Conservation (phyloP, 2,797 vertebrate genomes). For the Oophaga sylvatica region DNA sequence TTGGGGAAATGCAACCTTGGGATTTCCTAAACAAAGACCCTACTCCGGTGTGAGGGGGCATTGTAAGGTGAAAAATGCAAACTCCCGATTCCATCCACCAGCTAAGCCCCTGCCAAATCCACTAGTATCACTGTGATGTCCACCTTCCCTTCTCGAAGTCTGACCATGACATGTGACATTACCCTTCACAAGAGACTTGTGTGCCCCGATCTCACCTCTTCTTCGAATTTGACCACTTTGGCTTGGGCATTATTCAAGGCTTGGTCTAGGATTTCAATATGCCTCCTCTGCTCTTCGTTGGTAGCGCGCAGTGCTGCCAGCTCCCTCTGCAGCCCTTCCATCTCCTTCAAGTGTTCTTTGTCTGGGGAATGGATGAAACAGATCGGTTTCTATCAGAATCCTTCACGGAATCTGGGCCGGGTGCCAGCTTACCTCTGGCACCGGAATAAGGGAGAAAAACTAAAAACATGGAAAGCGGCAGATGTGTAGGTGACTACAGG, state of each 20-base stretch:
- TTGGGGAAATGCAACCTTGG: too few species aligned
- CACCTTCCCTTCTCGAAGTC: neutral
- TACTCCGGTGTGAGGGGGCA: too few species aligned
- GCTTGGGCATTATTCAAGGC: conserved; percentile 83
- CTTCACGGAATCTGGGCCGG: conserved; percentile 27
- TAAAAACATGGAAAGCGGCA: conserved; percentile 43
- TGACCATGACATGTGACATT: neutral
- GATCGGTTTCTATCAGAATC: conserved; percentile 59
- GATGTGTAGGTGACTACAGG: conserved; percentile 13
- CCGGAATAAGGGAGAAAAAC: conserved; percentile 12
- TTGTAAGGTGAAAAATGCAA: too few species aligned
- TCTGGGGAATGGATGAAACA: conserved; percentile 72
- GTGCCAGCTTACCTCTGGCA: conserved; percentile 59
- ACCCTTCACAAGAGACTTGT: neutral
- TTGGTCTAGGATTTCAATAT: conserved; percentile 85
- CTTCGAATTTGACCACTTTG: conserved; percentile 84
- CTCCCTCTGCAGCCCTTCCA: conserved; percentile 83
- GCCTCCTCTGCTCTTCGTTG: conserved; percentile 82
- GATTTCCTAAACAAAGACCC: too few species aligned
- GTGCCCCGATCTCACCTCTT: conserved; percentile 77
- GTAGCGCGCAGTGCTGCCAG: conserved; percentile 76
- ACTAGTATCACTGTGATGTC: neutral
- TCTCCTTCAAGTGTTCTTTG: conserved; percentile 82
- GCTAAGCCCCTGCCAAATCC: neutral
- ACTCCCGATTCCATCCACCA: too few species aligned